phyloP scores from a whole-genome alignment of 2,888 invertebrate species.

The Peribatodes rhomboidaria region DNA sequence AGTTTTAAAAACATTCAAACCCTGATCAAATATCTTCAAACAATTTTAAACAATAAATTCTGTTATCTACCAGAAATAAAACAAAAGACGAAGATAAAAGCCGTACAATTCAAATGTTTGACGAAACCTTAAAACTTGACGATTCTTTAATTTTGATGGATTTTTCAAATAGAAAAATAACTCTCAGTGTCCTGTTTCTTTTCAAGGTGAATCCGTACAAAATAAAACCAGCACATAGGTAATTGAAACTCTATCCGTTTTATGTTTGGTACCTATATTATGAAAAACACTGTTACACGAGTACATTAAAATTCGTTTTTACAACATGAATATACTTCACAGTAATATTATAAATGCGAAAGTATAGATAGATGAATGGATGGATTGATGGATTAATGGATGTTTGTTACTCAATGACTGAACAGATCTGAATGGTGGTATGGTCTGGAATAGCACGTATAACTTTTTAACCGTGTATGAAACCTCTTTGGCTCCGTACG shows the following conservation, averaged over 20 bases:
- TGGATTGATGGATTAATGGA: too few species aligned
- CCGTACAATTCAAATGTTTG: constrained; percentile 26
- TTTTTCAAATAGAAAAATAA: constrained; percentile 22
- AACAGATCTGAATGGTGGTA: too few species aligned
- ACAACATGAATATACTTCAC: too few species aligned
- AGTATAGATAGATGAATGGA: too few species aligned
- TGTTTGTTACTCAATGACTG: too few species aligned
- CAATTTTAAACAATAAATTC: neutral
- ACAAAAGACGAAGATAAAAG: constrained; percentile 17
- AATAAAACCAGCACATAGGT: neutral
- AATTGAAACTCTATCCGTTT: neutral
- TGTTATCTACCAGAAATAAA: neutral
- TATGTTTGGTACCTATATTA: neutral
- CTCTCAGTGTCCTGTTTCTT: constrained; percentile 16
- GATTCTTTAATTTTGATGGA: constrained; percentile 16
- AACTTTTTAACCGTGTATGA: too few species aligned
- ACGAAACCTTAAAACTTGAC: constrained; percentile 19
- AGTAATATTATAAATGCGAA: too few species aligned
- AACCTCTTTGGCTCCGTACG: too few species aligned
- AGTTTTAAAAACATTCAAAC: too few species aligned
- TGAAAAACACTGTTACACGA: too few species aligned
- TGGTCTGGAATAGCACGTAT: too few species aligned
- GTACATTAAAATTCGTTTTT: too few species aligned
- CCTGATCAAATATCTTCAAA: neutral
- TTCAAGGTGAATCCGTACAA: constrained; percentile 19